Conservation (phyloP, 53 echinoderm and acorn worm species). For the Patiria pectinifera region DNA sequence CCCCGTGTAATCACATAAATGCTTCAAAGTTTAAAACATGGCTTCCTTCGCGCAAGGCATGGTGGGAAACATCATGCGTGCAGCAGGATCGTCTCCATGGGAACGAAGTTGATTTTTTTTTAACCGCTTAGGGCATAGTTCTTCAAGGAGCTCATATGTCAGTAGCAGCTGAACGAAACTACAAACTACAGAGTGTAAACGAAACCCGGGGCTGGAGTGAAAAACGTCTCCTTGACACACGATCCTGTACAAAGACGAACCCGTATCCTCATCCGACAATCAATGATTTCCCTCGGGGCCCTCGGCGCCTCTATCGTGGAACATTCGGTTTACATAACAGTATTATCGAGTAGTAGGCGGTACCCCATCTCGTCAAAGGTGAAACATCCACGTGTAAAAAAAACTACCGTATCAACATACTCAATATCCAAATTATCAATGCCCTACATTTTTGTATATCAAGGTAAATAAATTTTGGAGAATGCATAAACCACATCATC, state of each 20-base stretch:
- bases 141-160: too few species aligned
- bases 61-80: too few species aligned
- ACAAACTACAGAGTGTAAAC: not conserved
- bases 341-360: not conserved
- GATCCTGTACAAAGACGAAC: not conserved
- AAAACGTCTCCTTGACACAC: not conserved
- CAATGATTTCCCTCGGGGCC: not conserved
- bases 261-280: not conserved
- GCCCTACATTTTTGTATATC: too few species aligned
- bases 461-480: not conserved
- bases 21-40: too few species aligned
- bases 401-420: not conserved
- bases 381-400: not conserved
- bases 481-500: not conserved
- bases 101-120: too few species aligned
- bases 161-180: not conserved
- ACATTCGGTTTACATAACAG: slow-evolving; percentile 3
- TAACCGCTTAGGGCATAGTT: too few species aligned
- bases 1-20: too few species aligned
- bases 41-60: too few species aligned
- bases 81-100: too few species aligned
- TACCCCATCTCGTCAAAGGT: not conserved
- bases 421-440: too few species aligned
- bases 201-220: not conserved
- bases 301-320: not conserved